These are phyloP conservation scores for Mustelus asterias DNA, from an alignment of 2,113 vertebrate species.

Conservation along the genomic window DNA sequence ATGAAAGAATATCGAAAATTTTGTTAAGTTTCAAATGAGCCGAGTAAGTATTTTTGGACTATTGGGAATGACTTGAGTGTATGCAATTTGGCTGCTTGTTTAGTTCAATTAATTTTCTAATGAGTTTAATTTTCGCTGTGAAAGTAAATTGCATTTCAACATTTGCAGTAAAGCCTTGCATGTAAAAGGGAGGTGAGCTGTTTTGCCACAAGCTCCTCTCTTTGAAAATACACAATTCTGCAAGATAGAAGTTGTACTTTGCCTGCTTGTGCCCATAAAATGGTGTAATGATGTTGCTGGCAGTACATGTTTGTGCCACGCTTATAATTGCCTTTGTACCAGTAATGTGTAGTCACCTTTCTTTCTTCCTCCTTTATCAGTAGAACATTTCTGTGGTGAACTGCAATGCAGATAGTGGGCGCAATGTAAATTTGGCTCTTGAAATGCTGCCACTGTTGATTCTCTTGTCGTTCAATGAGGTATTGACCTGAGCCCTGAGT, in stretches of 20 bases:
- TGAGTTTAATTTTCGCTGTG: background rate
- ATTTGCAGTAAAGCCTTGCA: background rate
- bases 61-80: background rate
- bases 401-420: background rate
- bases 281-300: background rate
- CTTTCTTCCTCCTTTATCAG: background rate
- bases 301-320: background rate
- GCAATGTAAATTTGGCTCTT: background rate
- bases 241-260: background rate
- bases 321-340: background rate
- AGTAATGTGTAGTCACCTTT: background rate
- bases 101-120: background rate
- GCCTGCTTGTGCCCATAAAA: background rate
- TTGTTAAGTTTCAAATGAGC: background rate
- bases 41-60: background rate
- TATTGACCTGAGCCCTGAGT: background rate
- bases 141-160: background rate
- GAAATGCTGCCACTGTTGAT: background rate
- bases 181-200: background rate
- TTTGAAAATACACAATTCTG: background rate
- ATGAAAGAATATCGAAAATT: background rate
- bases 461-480: background rate
- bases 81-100: background rate
- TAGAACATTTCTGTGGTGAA: background rate
- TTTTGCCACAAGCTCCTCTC: background rate